A percentile compares a stretch with the other conserved stretches of the same genome.
Conservation (phyloP, 2,113 vertebrate species). For the Chrysemys picta region DNA sequence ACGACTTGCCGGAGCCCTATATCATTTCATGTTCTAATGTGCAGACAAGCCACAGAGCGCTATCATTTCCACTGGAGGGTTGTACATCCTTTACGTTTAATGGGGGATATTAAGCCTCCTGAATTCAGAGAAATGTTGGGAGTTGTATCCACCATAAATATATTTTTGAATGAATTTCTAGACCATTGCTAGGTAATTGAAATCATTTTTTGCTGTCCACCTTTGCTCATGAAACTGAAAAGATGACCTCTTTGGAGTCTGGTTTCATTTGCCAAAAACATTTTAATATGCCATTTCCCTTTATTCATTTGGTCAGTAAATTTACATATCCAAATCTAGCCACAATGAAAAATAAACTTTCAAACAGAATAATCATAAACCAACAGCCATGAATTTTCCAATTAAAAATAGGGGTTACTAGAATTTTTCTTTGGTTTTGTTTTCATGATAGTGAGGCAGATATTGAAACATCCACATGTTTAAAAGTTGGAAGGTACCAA, state of each 20-base stretch:
- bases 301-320: constrained; percentile 51
- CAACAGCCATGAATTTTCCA: constrained; percentile 31
- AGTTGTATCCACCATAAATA: not conserved
- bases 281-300: not conserved
- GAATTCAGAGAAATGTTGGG: not conserved
- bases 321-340: constrained; percentile 15
- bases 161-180: not conserved
- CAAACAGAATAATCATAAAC: constrained; percentile 8
- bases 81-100: not conserved
- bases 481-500: not conserved
- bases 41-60: not conserved
- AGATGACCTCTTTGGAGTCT: not conserved
- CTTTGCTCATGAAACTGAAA: not conserved
- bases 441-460: not conserved
- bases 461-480: not conserved
- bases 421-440: not conserved
- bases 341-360: not conserved
- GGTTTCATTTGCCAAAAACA: not conserved
- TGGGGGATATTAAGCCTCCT: not conserved
- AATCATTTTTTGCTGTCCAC: not conserved
- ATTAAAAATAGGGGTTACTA: not conserved
- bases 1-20: not conserved
- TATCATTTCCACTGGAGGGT: not conserved
- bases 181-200: not conserved
- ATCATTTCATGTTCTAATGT: not conserved